phyloP scores from a whole-genome alignment of 2,797 vertebrate genomes.

The Paedocypris micromegethes region DNA sequence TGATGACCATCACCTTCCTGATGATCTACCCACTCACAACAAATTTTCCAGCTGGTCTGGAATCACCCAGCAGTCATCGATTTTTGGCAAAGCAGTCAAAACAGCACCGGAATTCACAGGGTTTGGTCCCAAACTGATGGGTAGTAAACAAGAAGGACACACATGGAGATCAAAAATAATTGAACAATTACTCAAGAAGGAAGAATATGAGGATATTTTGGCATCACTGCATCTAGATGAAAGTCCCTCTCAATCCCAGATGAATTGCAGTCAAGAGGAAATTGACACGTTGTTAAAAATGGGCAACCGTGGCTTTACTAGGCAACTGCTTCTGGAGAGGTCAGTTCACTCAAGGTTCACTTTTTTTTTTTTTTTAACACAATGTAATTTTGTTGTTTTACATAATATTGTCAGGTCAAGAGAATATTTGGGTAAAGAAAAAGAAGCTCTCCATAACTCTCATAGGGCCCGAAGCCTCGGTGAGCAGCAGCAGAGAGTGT shows the following conservation, averaged over 20 bases:
- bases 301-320: slow-evolving; percentile 59
- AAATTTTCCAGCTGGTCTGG: slow-evolving; percentile 90
- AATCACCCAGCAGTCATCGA: slow-evolving; percentile 59
- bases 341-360: too few species aligned
- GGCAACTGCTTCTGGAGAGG: slow-evolving; percentile 54
- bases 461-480: slow-evolving; percentile 79
- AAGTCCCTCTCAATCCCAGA: slow-evolving; percentile 77
- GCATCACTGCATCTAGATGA: slow-evolving; percentile 72
- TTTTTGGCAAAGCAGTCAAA: slow-evolving; percentile 44
- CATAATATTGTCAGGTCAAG: too few species aligned
- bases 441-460: slow-evolving; percentile 73
- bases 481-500: slow-evolving; percentile 48
- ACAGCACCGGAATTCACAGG: slow-evolving; percentile 1
- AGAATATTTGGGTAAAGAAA: slow-evolving; percentile 66
- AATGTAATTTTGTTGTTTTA: not conserved
- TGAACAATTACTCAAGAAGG: slow-evolving; percentile 60
- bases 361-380: not conserved
- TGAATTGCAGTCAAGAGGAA: slow-evolving; percentile 83
- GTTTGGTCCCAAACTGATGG: slow-evolving; percentile 9
- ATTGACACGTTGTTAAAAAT: slow-evolving; percentile 81
- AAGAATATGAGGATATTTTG: slow-evolving; percentile 79
- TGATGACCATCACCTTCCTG: slow-evolving; percentile 54
- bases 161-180: slow-evolving; percentile 65
- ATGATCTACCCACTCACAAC: slow-evolving; percentile 82
- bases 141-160: slow-evolving; percentile 40